These are phyloP conservation scores for Steromphala cineraria DNA, from an alignment of 2,888 invertebrate genomes.

Conservation along the genomic window DNA sequence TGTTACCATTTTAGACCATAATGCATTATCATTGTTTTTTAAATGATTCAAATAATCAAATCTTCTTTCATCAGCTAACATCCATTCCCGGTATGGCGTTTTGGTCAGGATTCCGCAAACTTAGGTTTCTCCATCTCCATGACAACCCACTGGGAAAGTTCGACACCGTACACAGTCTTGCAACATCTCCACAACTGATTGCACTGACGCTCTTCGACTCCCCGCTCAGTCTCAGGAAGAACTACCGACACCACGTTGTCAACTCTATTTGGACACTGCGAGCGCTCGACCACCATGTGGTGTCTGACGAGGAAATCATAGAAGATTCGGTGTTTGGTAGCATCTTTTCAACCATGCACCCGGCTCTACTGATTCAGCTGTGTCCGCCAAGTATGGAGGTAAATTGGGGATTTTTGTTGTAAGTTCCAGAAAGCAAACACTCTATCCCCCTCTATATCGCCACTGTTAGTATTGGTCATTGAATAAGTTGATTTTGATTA, in stretches of 20 bases:
- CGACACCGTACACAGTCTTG: constrained; percentile 69
- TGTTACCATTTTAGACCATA: too few relatives aligned
- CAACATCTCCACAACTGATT: constrained; percentile 57
- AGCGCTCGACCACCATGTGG: constrained; percentile 71
- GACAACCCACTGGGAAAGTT: constrained; percentile 74
- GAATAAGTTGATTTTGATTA: too few relatives aligned
- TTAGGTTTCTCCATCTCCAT: constrained; percentile 72
- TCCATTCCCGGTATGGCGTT: constrained; percentile 67
- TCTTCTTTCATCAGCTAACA: constrained; percentile 59
- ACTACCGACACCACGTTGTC: constrained; percentile 74
- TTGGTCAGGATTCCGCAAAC: constrained; percentile 67
- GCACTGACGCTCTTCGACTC: constrained; percentile 73
- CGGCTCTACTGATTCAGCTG: constrained; percentile 58
- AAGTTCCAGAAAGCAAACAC: too few relatives aligned
- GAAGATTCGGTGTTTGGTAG: constrained; percentile 73
- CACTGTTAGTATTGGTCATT: too few relatives aligned
- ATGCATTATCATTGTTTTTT: too few relatives aligned
- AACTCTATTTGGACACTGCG: constrained; percentile 73
- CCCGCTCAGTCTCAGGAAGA: constrained; percentile 71
- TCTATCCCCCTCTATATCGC: too few relatives aligned
- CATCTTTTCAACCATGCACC: constrained; percentile 54
- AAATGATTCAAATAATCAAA: not conserved
- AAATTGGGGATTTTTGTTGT: too few relatives aligned
- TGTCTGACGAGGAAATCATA: constrained; percentile 75
- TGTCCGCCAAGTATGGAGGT: constrained; percentile 59